Evolutionary conservation across 1,140 invertebrate genomes (phyloP).

Genomic region (Brachionus plicatilis): DNA sequence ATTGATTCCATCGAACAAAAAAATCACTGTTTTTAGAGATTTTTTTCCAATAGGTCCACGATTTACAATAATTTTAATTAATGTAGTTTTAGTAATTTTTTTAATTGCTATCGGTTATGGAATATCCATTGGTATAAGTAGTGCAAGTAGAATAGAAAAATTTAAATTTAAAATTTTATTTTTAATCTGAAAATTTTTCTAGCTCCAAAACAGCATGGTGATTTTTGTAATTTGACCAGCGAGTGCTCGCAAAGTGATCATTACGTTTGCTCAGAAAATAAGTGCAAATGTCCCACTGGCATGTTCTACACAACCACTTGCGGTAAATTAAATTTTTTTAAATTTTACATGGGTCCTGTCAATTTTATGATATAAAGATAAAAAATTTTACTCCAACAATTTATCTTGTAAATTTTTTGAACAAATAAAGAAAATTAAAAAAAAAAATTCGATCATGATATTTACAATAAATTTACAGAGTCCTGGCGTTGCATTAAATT

Average conservation of each 20-base stretch:
- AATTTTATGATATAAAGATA: too few relatives aligned
- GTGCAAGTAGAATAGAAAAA: neutral
- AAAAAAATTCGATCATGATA: too few relatives aligned
- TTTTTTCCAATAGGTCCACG: neutral
- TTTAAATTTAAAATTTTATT: neutral
- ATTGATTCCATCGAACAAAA: neutral
- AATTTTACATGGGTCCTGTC: too few relatives aligned
- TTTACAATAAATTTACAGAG: too few relatives aligned
- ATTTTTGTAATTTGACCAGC: constrained; percentile 12
- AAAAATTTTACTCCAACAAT: too few relatives aligned
- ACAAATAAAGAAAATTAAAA: too few relatives aligned
- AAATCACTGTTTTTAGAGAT: neutral
- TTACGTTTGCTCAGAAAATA: neutral
- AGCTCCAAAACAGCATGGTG: neutral
- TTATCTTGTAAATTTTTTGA: too few relatives aligned
- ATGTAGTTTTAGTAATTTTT: neutral
- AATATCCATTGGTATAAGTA: neutral
- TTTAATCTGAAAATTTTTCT: neutral
- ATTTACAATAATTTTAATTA: neutral
- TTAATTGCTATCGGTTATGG: neutral
- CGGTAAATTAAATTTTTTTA: neutral
- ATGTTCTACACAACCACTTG: neutral
- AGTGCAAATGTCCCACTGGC: neutral
- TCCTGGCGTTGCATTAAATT: too few relatives aligned
- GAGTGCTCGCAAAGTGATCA: neutral